These are phyloP conservation scores for Sesamia nonagrioides DNA, from an alignment of 1,140 invertebrate genomes.

Conservation along the genomic window DNA sequence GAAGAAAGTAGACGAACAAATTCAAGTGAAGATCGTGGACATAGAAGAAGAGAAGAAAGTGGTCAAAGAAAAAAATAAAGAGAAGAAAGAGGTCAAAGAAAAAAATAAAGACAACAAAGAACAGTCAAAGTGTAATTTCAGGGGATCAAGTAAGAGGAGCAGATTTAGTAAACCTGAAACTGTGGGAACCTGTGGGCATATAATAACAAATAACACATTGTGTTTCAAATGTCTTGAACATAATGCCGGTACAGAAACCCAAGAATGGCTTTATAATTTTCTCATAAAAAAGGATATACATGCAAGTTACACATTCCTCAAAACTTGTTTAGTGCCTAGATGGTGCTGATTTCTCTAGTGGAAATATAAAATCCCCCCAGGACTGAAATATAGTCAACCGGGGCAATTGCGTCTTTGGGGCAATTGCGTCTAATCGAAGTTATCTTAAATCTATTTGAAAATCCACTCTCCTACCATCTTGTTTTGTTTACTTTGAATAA, in stretches of 20 bases:
- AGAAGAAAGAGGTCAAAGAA: too few relatives aligned
- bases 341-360: background rate
- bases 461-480: too few relatives aligned
- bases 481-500: too few relatives aligned
- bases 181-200: constrained; percentile 46
- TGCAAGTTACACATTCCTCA: constrained; percentile 54
- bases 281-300: constrained; percentile 59
- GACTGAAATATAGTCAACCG: too few relatives aligned
- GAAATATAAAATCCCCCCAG: too few relatives aligned
- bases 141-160: constrained; percentile 29
- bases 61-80: too few relatives aligned
- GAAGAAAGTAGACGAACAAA: background rate
- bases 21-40: too few relatives aligned
- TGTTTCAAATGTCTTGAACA: constrained; percentile 56
- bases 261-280: constrained; percentile 63
- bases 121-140: background rate
- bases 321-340: constrained; percentile 53
- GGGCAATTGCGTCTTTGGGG: too few relatives aligned
- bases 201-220: constrained; percentile 55
- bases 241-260: constrained; percentile 29
- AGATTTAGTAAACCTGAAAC: too few relatives aligned
- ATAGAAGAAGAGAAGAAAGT: background rate
- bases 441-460: too few relatives aligned
- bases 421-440: too few relatives aligned
- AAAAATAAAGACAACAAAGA: background rate